Base-by-base conservation (phyloP, 1,140 invertebrate genomes). In the Pseudobourletiella spinata region DNA sequence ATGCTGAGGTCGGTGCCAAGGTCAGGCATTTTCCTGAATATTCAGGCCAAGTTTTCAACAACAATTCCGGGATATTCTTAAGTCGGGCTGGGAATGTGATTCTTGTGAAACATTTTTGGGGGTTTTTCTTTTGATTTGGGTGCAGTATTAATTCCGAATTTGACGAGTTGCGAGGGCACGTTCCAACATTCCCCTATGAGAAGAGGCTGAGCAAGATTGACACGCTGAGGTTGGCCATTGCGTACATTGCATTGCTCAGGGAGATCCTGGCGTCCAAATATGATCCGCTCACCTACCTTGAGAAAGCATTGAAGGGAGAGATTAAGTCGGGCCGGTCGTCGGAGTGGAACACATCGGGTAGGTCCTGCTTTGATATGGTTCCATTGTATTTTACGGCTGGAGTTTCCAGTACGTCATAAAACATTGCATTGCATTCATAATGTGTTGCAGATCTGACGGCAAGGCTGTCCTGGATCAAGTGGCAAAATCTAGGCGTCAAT, bases 121-220 rank as follows among this genome's bases (percentile, higher is more conserved):
- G 35, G 24, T 8, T 46, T 43, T 20, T 25, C 79, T 95, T 2
- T 48, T 14, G 14, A 18, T 22, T 6, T 14, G 15, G 22, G 67
- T 63, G 20, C 85, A 96, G 91, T 84, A 97, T 98, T 80, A 98
- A 98, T 85, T 92, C 91, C 76, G 95, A 94, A 74, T 98, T 98
- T 82, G 92, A 97, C 78, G 89, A 93, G 75, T 81, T 95, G 66
- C 81, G 91, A 54, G 86, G 89, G 59, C 91, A 97, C 76, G 94
- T 99, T 62, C 95, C 95, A 29, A 98, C 95, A 46, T 98, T 99
- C 77, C 95, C 95, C 0, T 99, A 96, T 73, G 95, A 99, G 78
- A 98, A 98, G 74, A 79, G 95, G 2, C 80, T 98, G 2, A 95
- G 92, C 64, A 98, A 98, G 46, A 97, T 98, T 64, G 95, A 98